phyloP scores from a whole-genome alignment of 2,113 vertebrate genomes.

The Malurus elegans region DNA sequence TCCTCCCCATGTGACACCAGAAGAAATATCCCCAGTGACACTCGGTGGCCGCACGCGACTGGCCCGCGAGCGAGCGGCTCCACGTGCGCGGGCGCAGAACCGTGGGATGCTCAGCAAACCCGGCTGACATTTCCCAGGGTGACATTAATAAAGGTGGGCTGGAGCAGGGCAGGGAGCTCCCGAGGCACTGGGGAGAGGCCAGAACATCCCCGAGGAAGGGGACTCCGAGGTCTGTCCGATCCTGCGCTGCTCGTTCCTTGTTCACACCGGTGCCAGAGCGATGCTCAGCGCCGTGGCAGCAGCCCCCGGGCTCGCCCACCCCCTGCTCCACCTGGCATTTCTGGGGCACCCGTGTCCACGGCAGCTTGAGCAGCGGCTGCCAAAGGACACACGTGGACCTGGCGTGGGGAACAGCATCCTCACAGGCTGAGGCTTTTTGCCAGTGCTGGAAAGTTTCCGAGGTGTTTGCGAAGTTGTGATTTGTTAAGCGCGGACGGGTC shows the following conservation, averaged over 20 bases:
- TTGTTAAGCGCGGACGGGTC: fast-evolving
- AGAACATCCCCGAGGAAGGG: not conserved
- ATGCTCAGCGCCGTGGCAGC: not conserved
- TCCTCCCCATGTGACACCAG: not conserved
- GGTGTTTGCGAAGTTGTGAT: not conserved
- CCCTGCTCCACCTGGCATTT: not conserved
- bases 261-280: fast-evolving
- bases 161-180: not conserved
- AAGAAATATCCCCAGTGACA: constrained; percentile 8
- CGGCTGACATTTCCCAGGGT: not conserved
- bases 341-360: not conserved
- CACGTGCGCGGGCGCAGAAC: fast-evolving
- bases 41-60: fast-evolving
- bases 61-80: not conserved
- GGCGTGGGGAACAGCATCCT: not conserved
- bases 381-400: not conserved
- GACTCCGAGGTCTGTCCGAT: fast-evolving
- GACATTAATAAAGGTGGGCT: not conserved
- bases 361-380: not conserved
- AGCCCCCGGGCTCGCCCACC: not conserved
- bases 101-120: not conserved
- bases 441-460: fast-evolving
- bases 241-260: not conserved
- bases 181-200: not conserved
- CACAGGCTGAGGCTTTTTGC: not conserved